Evolutionary conservation across 53 echinoderm and acorn worm genomes (phyloP).

Genomic region (Actinopyga echinites): DNA sequence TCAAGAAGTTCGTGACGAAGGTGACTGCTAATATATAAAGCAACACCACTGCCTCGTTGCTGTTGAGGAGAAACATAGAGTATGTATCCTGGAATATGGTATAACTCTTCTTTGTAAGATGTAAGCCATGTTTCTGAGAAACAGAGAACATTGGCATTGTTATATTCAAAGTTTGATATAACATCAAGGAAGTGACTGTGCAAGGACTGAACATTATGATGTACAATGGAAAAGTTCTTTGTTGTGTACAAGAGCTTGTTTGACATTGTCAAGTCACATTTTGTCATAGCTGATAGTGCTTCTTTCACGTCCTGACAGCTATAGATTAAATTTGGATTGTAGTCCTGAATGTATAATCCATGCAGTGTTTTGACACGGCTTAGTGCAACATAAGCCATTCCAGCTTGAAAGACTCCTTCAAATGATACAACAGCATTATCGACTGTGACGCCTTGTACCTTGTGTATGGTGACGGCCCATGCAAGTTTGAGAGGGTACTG

Average conservation of each 20-base stretch:
- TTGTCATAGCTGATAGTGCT: background rate
- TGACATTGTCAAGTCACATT: background rate
- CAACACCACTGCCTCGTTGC: background rate
- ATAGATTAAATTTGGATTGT: constrained; percentile 16
- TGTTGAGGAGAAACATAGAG: background rate
- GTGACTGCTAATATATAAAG: background rate
- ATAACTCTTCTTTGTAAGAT: background rate
- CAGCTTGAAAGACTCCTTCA: background rate
- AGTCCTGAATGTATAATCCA: constrained; percentile 32
- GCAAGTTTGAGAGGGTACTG: constrained; percentile 28
- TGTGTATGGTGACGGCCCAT: constrained; percentile 35
- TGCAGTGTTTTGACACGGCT: background rate
- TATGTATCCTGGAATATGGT: background rate
- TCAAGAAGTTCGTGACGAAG: background rate
- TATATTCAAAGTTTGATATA: background rate
- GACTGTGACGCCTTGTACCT: constrained; percentile 28
- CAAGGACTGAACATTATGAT: constrained; percentile 15
- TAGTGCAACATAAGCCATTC: constrained; percentile 37
- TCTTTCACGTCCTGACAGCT: constrained; percentile 16
- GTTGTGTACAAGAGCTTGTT: background rate
- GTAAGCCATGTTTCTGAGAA: constrained; percentile 23
- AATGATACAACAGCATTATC: background rate
- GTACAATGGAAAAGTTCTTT: background rate
- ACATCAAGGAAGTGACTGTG: background rate
- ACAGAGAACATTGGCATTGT: background rate